Conservation (phyloP, 23 tunicate genomes). For the Pegea sp. region DNA sequence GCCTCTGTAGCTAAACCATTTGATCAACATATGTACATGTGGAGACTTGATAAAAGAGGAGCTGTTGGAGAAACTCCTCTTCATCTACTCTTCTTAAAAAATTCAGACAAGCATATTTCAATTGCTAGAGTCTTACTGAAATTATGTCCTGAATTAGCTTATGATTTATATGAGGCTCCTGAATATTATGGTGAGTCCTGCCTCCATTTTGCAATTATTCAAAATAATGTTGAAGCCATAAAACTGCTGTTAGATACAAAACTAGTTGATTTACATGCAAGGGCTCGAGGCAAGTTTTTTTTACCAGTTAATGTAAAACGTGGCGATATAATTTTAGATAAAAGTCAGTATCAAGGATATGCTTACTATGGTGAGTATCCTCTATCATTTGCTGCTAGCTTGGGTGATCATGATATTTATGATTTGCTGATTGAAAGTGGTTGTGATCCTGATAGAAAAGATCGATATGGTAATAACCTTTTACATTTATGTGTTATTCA, state of each 20-base stretch:
- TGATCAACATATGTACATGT: slow-evolving; percentile 11
- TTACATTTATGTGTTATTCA: slow-evolving; percentile 78
- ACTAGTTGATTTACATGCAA: slow-evolving; percentile 29
- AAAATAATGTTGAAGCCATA: slow-evolving; percentile 40
- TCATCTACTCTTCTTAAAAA: slow-evolving; percentile 56
- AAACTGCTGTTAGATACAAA: slow-evolving; percentile 29
- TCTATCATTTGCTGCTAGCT: slow-evolving; percentile 74
- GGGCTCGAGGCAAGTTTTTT: slow-evolving; percentile 78
- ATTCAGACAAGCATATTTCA: slow-evolving; percentile 30
- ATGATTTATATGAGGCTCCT: slow-evolving; percentile 47
- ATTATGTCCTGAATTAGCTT: slow-evolving; percentile 45
- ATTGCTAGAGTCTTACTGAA: slow-evolving; percentile 42
- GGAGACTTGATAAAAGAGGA: slow-evolving; percentile 69
- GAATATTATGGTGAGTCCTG: slow-evolving; percentile 81
- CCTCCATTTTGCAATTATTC: slow-evolving; percentile 70
- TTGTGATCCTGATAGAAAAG: slow-evolving; percentile 20
- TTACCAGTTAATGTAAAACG: slow-evolving; percentile 60
- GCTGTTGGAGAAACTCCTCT: slow-evolving; percentile 87
- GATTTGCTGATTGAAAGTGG: slow-evolving; percentile 34
- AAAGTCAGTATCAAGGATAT: slow-evolving; percentile 57
- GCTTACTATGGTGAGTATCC: slow-evolving; percentile 90
- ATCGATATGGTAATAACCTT: slow-evolving; percentile 49
- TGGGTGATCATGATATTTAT: slow-evolving; percentile 56
- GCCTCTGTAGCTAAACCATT: slow-evolving; percentile 10
- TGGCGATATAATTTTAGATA: slow-evolving; percentile 43